These are phyloP conservation scores for Neodiprion virginianus DNA, from an alignment of 1,140 invertebrate species.

Conservation along the genomic window DNA sequence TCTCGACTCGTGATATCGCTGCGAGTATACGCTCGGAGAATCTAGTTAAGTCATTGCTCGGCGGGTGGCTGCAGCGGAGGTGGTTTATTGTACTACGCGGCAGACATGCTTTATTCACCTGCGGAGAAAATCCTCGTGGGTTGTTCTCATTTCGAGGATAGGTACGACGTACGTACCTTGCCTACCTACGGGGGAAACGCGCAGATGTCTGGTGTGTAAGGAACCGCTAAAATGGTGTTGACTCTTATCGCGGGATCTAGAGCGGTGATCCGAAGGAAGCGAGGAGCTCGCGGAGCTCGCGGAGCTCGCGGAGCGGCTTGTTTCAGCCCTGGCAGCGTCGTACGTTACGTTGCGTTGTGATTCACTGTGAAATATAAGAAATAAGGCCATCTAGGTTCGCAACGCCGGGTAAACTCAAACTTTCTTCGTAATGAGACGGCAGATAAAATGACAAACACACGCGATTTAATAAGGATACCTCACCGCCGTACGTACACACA, in stretches of 20 bases:
- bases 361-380: constrained; percentile 51
- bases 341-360: background rate
- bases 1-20: too few relatives aligned
- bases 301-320: background rate
- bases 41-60: background rate
- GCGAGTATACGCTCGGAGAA: too few relatives aligned
- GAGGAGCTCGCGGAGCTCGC: background rate
- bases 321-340: constrained; percentile 26
- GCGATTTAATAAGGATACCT: background rate
- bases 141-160: background rate
- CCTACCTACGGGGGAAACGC: constrained; percentile 38
- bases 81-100: background rate
- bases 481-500: too few relatives aligned
- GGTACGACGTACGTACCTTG: too few relatives aligned
- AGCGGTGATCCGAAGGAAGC: constrained; percentile 62
- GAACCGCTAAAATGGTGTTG: constrained; percentile 65
- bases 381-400: constrained; percentile 53
- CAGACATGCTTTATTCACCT: too few relatives aligned
- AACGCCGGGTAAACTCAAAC: constrained; percentile 48
- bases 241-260: constrained; percentile 62
- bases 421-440: constrained; percentile 57
- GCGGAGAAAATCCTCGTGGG: background rate
- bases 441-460: constrained; percentile 51
- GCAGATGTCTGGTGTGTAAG: constrained; percentile 64
- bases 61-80: background rate